These are phyloP conservation scores for Cheilosia soror DNA, from an alignment of 2,888 invertebrate genomes.

Conservation along the genomic window DNA sequence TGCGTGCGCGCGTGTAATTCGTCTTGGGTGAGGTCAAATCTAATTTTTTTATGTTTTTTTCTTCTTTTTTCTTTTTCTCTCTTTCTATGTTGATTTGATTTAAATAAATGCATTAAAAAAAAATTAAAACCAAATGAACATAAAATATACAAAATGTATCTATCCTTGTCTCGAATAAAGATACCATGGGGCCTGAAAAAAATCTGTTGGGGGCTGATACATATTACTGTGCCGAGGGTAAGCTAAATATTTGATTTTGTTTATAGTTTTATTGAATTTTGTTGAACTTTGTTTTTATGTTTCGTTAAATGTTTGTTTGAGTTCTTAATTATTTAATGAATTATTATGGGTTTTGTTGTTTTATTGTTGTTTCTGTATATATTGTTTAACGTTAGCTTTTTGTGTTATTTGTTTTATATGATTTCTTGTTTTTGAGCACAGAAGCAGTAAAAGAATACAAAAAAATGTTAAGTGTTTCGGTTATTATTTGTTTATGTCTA, in stretches of 20 bases:
- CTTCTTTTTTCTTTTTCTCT: slow-evolving; percentile 60
- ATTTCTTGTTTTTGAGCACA: slow-evolving; percentile 55
- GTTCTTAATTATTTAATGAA: slow-evolving; percentile 33
- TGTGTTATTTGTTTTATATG: slow-evolving; percentile 42
- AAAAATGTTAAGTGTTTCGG: slow-evolving; percentile 34
- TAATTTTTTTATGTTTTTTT: slow-evolving; percentile 64
- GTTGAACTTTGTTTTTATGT: background rate
- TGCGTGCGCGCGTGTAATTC: slow-evolving; percentile 62
- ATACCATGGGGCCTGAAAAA: slow-evolving; percentile 85
- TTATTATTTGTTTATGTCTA: slow-evolving; percentile 32
- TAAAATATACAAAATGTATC: slow-evolving; percentile 62
- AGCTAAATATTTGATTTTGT: slow-evolving; percentile 79
- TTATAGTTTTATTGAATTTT: slow-evolving; percentile 49
- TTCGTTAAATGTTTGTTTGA: slow-evolving; percentile 15
- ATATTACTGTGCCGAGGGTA: slow-evolving; percentile 84
- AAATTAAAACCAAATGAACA: slow-evolving; percentile 58
- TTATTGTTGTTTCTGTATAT: slow-evolving; percentile 18
- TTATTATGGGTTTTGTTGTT: background rate
- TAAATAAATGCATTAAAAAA: slow-evolving; percentile 50
- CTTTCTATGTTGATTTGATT: slow-evolving; percentile 68
- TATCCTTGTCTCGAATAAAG: slow-evolving; percentile 78
- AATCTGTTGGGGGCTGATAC: slow-evolving; percentile 84
- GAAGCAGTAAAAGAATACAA: background rate
- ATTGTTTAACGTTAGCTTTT: slow-evolving; percentile 19
- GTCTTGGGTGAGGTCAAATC: slow-evolving; percentile 68